Percentiles rank a stretch among this genome's conserved stretches.
These are phyloP conservation scores for Enteromius mattozi DNA, from an alignment of 2,797 vertebrate genomes.

Conservation along the genomic window DNA sequence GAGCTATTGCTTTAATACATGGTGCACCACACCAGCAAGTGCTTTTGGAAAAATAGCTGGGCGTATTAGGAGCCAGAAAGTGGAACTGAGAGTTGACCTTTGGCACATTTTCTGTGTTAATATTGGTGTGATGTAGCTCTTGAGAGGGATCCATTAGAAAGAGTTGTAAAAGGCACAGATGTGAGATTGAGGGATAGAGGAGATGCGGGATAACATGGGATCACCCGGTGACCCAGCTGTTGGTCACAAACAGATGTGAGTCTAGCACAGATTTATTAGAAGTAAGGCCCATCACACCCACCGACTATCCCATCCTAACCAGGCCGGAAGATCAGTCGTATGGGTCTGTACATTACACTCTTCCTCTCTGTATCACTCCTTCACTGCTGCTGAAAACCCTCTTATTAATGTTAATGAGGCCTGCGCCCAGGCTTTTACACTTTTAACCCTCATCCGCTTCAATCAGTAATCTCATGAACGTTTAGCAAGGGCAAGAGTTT, in stretches of 20 bases:
- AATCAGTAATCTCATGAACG: constrained; percentile 30
- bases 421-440: constrained; percentile 29
- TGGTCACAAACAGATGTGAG: constrained; percentile 43
- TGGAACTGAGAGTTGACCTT: constrained; percentile 3
- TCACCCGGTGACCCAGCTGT: constrained; percentile 43
- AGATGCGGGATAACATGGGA: constrained; percentile 35
- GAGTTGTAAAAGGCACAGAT: constrained; percentile 29
- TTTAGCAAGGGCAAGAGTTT: background rate
- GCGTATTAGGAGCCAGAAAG: constrained; percentile 24
- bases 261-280: constrained; percentile 14
- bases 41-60: constrained; percentile 10
- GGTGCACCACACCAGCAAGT: background rate
- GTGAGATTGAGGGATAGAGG: constrained; percentile 27
- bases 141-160: constrained; percentile 41
- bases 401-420: constrained; percentile 45
- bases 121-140: constrained; percentile 25
- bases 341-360: constrained; percentile 15
- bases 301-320: constrained; percentile 21
- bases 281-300: constrained; percentile 31
- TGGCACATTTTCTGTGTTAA: constrained; percentile 27
- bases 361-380: background rate
- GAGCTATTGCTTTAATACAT: constrained; percentile 15
- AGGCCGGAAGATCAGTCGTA: constrained; percentile 1
- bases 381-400: constrained; percentile 26
- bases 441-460: constrained; percentile 27